These are phyloP conservation scores for Dysidea cf. avara DNA, from an alignment of 37 sponge, comb jelly and placozoan genomes.

Conservation along the genomic window DNA sequence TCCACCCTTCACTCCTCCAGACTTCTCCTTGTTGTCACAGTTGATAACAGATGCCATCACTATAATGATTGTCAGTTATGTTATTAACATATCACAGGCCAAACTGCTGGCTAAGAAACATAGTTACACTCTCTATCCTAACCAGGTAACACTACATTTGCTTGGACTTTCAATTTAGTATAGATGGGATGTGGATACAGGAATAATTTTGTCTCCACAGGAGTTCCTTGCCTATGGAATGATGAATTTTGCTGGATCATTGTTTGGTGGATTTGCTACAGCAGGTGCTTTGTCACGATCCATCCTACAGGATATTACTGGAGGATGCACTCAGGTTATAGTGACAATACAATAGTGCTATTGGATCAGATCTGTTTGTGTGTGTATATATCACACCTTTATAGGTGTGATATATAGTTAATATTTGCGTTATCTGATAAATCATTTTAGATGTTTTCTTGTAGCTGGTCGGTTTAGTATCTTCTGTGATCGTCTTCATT, in stretches of 20 bases:
- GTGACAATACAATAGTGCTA: too few relatives aligned
- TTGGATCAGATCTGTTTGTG: too few relatives aligned
- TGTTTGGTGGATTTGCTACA: constrained; percentile 66
- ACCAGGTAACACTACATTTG: constrained; percentile 40
- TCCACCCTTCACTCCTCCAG: too few relatives aligned
- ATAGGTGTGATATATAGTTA: too few relatives aligned
- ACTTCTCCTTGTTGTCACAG: too few relatives aligned
- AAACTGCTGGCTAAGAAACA: constrained; percentile 65
- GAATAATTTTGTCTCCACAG: too few relatives aligned
- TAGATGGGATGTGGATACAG: not conserved
- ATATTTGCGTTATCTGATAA: not conserved
- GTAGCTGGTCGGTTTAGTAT: constrained; percentile 66
- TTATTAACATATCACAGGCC: constrained; percentile 61
- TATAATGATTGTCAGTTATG: constrained; percentile 64
- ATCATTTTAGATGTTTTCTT: not conserved
- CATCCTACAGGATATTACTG: constrained; percentile 58
- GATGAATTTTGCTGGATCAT: constrained; percentile 68
- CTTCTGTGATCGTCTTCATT: constrained; percentile 61
- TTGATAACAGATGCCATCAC: constrained; percentile 57
- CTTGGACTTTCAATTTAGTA: not conserved
- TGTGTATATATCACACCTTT: too few relatives aligned
- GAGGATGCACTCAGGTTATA: constrained; percentile 81
- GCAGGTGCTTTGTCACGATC: constrained; percentile 73
- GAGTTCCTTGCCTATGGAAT: too few relatives aligned
- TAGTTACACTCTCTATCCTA: constrained; percentile 42